Evolutionary conservation across 2,113 vertebrate genomes (phyloP).

Genomic region (Lophotis ruficrista): DNA sequence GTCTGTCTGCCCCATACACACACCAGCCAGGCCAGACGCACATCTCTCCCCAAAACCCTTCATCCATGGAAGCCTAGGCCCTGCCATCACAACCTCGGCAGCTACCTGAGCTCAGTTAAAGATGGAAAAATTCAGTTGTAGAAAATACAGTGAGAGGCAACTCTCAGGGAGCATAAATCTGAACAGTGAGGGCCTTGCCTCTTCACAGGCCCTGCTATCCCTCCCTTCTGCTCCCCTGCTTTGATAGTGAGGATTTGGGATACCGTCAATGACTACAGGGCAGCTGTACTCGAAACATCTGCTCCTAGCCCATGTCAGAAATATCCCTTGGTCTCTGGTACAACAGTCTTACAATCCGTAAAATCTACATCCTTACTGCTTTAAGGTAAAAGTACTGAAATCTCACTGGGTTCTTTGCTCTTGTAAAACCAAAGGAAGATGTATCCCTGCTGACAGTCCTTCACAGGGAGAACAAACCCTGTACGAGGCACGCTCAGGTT

Average conservation of each 20-base stretch:
- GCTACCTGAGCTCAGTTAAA: not conserved
- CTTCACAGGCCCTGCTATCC: not conserved
- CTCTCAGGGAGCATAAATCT: not conserved
- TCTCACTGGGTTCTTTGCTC: not conserved
- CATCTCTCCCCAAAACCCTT: not conserved
- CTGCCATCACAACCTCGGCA: not conserved
- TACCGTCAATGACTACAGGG: not conserved
- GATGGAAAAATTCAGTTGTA: not conserved
- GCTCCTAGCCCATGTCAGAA: not conserved
- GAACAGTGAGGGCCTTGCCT: not conserved
- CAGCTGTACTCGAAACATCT: not conserved
- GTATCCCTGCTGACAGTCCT: not conserved
- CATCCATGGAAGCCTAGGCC: fast-evolving
- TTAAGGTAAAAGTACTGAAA: not conserved
- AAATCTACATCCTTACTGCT: not conserved
- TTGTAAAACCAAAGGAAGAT: not conserved
- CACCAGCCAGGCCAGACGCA: not conserved
- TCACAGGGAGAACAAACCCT: not conserved
- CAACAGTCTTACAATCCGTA: not conserved
- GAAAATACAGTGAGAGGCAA: not conserved
- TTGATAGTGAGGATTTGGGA: not conserved
- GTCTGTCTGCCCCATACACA: not conserved
- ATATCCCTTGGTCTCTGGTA: not conserved
- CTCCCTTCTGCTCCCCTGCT: not conserved
- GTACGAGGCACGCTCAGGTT: fast-evolving